A percentile compares a stretch with the other conserved stretches of the same genome.
These are phyloP conservation scores for Leptatherina wallacei DNA, from an alignment of 2,797 vertebrate genomes.

Conservation along the genomic window DNA sequence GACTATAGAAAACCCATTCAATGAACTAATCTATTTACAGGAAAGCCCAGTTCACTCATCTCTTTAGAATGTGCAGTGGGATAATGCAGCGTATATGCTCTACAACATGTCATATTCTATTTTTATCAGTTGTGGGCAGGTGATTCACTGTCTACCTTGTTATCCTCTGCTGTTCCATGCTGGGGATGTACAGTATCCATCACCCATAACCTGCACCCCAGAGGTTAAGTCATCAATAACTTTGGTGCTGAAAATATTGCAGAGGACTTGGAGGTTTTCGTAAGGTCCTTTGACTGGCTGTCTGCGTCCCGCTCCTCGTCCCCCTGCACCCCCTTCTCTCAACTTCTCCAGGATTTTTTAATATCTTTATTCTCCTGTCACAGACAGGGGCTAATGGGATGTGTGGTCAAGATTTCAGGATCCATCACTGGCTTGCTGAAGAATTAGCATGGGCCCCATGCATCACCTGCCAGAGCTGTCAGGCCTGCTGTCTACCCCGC, in stretches of 20 bases:
- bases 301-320: constrained; percentile 59
- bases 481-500: constrained; percentile 84
- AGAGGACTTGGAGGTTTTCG: constrained; percentile 82
- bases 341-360: constrained; percentile 72
- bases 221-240: constrained; percentile 88
- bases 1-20: constrained; percentile 68
- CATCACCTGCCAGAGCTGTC: constrained; percentile 99
- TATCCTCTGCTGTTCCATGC: constrained; percentile 82
- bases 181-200: constrained; percentile 82
- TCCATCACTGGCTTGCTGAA: constrained; percentile 94
- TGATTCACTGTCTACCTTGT: constrained; percentile 87
- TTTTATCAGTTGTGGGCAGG: constrained; percentile 83
- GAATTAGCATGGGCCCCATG: constrained; percentile 95
- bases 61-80: constrained; percentile 65
- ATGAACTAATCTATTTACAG: constrained; percentile 75
- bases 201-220: constrained; percentile 84
- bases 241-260: constrained; percentile 81
- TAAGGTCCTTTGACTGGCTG: constrained; percentile 82
- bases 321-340: constrained; percentile 72
- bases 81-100: constrained; percentile 66
- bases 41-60: constrained; percentile 64
- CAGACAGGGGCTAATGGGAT: constrained; percentile 98
- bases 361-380: constrained; percentile 94
- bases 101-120: constrained; percentile 79
- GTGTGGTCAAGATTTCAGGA: constrained; percentile 99